Evolutionary conservation across 2,797 vertebrate species (phyloP), one percentile per base, ranked within the genome.

Genomic region (Poeciliopsis gracilis): DNA sequence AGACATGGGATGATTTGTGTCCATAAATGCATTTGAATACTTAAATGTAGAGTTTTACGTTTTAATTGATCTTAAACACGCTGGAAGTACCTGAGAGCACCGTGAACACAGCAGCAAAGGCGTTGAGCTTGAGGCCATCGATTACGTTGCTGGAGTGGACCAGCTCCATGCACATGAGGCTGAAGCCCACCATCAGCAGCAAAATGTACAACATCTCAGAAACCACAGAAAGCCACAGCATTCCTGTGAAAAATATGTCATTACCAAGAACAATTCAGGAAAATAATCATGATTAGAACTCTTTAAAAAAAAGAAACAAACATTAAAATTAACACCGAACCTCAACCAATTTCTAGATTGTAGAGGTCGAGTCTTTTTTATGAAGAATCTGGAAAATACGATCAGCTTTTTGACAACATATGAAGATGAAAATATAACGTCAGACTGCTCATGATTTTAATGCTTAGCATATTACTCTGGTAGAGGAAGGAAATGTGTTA

Each of bases 81-180:
- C 9, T 11, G 0, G 13, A 11, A 25, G 2, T 63, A 99, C 98
- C 98, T 96, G 98, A 99, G 77, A 99, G 96, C 83, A 99, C 98
- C 33, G 98, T 99, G 97, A 99, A 99, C 93, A 99, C 95, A 0
- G 98, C 98, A 1, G 98, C 97, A 12, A 99, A 99, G 91, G 98
- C 97, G 36, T 99, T 99, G 87, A 99, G 96, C 95, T 98, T 99
- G 93, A 99, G 97, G 85, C 97, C 97, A 45, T 98, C 97, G 3
- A 99, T 98, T 95, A 98, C 92, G 55, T 96, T 97, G 93, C 96
- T 98, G 91, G 97, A 97, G 94, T 97, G 97, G 86, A 97, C 92
- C 80, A 99, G 96, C 91, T 99, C 97, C 2, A 98, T 92, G 95
- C 97, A 98, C 98, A 98, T 99, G 93, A 99, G 97, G 92, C 97